Conservation (phyloP, 2,113 vertebrate species). For the Rutilus rutilus region DNA sequence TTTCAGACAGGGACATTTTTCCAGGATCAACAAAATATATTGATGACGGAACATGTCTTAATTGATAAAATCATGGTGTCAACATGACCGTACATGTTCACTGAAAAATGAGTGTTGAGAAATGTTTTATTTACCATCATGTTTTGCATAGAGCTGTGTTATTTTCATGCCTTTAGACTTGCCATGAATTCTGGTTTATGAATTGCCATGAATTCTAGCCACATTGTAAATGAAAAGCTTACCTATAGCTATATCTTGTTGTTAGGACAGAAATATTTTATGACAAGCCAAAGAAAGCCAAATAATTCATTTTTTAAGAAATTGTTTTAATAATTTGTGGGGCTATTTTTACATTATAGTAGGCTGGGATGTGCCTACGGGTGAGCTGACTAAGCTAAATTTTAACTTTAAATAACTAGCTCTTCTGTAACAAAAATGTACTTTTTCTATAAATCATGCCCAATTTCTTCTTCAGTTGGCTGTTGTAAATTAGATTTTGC, state of each 20-base stretch:
- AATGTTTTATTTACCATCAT: neutral
- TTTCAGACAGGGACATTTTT: no score
- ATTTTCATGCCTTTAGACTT: neutral
- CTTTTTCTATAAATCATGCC: neutral
- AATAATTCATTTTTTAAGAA: neutral
- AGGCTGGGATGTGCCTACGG: neutral
- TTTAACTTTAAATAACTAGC: conserved; percentile 2
- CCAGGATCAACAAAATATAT: no score
- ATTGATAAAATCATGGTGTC: no score
- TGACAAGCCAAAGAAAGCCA: neutral
- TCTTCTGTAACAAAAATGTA: neutral
- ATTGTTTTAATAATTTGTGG: neutral
- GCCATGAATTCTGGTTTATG: no score
- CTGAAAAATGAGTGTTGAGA: neutral
- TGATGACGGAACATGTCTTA: no score
- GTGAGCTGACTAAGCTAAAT: neutral
- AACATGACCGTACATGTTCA: no score
- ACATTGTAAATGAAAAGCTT: neutral
- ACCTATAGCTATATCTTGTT: neutral
- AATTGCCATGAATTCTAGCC: neutral
- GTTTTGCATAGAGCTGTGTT: neutral
- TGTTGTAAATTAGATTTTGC: conserved; percentile 11
- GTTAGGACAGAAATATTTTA: neutral
- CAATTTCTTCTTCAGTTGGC: neutral
- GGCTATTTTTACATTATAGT: neutral